Conservation (phyloP, 2,113 vertebrate species). For the Pluvianellus socialis region DNA sequence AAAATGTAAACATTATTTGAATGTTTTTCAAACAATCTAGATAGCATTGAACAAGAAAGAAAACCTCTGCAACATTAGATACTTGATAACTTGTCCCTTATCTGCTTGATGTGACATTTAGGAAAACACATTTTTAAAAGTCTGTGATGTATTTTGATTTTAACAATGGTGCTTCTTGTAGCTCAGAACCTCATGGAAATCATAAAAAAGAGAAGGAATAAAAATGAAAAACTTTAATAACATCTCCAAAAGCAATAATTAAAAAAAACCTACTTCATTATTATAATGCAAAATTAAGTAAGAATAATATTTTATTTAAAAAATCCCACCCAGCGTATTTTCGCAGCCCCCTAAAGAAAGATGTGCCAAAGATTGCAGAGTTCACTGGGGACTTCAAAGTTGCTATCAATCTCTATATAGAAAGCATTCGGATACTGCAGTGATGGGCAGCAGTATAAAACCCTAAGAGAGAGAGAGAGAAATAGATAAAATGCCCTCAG, state of each 20-base stretch:
- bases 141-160: neutral
- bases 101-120: neutral
- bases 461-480: slow-evolving; percentile 1
- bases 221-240: neutral
- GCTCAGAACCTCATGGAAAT: neutral
- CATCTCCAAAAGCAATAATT: neutral
- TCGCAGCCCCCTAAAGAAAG: neutral
- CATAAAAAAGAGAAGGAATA: neutral
- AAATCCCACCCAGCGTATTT: neutral
- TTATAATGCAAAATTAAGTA: neutral
- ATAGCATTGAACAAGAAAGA: neutral
- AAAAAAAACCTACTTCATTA: neutral
- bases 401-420: slow-evolving; percentile 12
- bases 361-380: neutral
- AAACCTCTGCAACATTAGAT: neutral
- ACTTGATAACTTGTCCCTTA: slow-evolving; percentile 6
- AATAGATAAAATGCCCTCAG: slow-evolving; percentile 54
- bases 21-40: slow-evolving; percentile 3
- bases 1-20: neutral
- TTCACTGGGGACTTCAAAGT: neutral
- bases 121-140: neutral
- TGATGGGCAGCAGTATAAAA: slow-evolving; percentile 47
- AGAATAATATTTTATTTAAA: neutral
- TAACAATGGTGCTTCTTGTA: neutral
- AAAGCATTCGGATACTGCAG: neutral